phyloP scores from a whole-genome alignment of 2,888 invertebrate genomes.

The Rhagonycha lutea region DNA sequence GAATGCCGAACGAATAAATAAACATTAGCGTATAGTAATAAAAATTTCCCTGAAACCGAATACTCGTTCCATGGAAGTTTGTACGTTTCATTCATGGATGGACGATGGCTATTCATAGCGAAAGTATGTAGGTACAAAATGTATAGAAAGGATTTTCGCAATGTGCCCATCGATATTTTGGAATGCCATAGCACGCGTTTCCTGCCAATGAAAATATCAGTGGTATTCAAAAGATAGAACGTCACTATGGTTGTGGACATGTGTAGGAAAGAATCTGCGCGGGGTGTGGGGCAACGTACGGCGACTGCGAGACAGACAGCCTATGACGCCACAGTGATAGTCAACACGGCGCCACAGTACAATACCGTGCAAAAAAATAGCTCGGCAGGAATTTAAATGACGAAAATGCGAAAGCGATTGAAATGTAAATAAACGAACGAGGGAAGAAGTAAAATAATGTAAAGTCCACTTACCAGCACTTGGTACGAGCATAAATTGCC shows the following conservation, averaged over 20 bases:
- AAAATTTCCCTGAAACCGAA: conserved; percentile 17
- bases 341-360: conserved; percentile 56
- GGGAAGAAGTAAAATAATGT: not conserved
- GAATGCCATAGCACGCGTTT: not conserved
- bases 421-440: conserved; percentile 6
- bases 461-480: conserved; percentile 10
- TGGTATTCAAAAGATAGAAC: conserved; percentile 22
- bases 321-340: conserved; percentile 58
- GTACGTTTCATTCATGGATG: conserved; percentile 7
- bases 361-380: conserved; percentile 53
- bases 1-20: not conserved
- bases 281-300: conserved; percentile 47
- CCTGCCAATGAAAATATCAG: conserved; percentile 14
- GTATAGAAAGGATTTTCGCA: no score
- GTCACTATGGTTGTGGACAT: conserved; percentile 26
- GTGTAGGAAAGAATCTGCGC: conserved; percentile 36
- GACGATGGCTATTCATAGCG: not conserved
- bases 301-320: conserved; percentile 52
- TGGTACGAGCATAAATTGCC: conserved; percentile 9
- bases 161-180: not conserved
- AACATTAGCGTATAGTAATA: conserved; percentile 2
- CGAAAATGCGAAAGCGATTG: conserved; percentile 13
- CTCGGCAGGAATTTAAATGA: conserved; percentile 27
- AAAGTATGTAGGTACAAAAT: no score
- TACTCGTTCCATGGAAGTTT: conserved; percentile 5